Base-by-base conservation (phyloP, 2,888 invertebrate genomes). In the Nymphalis c-album region DNA sequence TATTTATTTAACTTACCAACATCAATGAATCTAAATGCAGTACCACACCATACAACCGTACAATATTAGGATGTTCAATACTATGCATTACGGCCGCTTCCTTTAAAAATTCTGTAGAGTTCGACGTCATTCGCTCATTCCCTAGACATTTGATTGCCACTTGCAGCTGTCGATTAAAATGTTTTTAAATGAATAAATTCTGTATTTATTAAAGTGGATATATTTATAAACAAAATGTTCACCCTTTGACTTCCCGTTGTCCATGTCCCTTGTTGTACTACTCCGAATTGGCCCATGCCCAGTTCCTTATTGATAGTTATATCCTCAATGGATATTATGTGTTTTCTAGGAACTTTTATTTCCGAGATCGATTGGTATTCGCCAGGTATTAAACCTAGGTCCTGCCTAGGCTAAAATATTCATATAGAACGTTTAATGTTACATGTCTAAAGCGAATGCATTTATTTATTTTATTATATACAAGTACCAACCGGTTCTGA, bases 31-130 rank as follows among this genome's bases (percentile, higher is more conserved):
- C 97, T 60, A 98, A 95, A 80, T 98, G 98, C 67, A 99, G 92
- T 5, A 99, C 99, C 18, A 99, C 99, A 3, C 99, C 99, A 85
- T 98, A 99, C 68, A 99, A 93, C n/a, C 98, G 94, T 5, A 99
- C 99, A 76, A 99, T 98, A 85, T 98, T 97, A 70, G 98, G 97
- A 85, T 99, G 98, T 85, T 98, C 98, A 78, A 99, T 98, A 72
- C 97, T 96, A 86, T 99, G 98, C 99, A 99, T 99, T 74, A 99
- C 98, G 16, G 98, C 98, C 0, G 99, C 99, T 89, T 99, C 99
- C 87, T 99, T 99, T 61, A 99, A 93, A 90, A 99, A 99, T 87
- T 99, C 98, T 73, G 98, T 96, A 0, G 98, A 98, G 86, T 98
- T 98, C 75, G 97, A 97, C 78, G 98, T 97, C 96, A 99, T 97